Conservation (phyloP, 2,113 vertebrate species). For the Rhinoderma darwinii region DNA sequence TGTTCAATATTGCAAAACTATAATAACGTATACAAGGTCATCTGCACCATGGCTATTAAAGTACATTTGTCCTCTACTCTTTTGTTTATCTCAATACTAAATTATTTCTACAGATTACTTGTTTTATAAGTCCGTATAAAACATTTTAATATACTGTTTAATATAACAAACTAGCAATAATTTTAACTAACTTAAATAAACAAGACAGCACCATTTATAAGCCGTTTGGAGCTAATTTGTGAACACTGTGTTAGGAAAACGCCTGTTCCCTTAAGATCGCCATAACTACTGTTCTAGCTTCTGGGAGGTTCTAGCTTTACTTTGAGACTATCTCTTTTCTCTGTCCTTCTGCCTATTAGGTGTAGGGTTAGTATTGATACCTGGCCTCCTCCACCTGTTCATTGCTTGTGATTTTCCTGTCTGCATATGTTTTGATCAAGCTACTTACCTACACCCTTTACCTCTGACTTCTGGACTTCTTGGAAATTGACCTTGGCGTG, state of each 20-base stretch:
- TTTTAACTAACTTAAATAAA: neutral
- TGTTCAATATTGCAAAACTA: neutral
- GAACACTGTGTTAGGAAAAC: neutral
- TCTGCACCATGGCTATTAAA: neutral
- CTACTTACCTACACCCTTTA: too few species aligned
- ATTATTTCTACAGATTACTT: neutral
- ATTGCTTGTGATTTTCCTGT: too few species aligned
- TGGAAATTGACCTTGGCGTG: too few species aligned
- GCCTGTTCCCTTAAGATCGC: too few species aligned
- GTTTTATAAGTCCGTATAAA: neutral
- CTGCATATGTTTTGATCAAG: too few species aligned
- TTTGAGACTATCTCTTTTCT: too few species aligned
- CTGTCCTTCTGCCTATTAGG: too few species aligned
- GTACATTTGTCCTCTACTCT: neutral
- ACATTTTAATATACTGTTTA: neutral
- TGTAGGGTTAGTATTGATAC: too few species aligned
- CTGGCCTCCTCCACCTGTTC: too few species aligned
- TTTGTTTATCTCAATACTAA: neutral
- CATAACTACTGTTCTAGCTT: too few species aligned
- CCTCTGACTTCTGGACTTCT: too few species aligned
- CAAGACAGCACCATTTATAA: neutral
- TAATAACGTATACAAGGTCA: slow-evolving; percentile 7
- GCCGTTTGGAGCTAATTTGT: neutral
- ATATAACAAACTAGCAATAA: neutral
- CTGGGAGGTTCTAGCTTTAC: too few species aligned